Evolutionary conservation across 1,140 invertebrate genomes (phyloP), one percentile per base, ranked within the genome.

Genomic region (Alviniconcha marisindica): DNA sequence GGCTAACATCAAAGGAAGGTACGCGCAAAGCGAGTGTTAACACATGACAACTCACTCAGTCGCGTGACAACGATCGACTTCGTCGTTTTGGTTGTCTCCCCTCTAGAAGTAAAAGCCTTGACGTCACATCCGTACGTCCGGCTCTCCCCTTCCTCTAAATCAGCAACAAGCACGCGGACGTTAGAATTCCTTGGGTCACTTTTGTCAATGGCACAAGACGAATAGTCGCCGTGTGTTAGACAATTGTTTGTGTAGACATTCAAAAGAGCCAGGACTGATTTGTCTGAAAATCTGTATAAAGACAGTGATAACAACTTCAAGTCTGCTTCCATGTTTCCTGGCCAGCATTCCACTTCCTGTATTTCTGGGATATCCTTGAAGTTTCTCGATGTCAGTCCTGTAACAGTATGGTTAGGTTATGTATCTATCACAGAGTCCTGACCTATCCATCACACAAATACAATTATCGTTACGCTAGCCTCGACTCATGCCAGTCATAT

Each of bases 121-220:
- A 60, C 77, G 51, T 56, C 56, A 60, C 78, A 80, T 31, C 78
- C 78, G 78, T 66, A 80, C n/a, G 56, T 80, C 40, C 60, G 33
- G 7, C 1, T 28, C 60, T 80, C 78, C 10, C 78, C 78, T 69
- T 80, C 78, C 38, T 69, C 56, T 60, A 80, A 15, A 40, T 80
- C 78, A 10, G 54, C 36, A n/a, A 80, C 78, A 15, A 80, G 78
- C 7, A 80, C 38, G 15, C 78, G 78, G 15, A 80, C 56, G 1
- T 21, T 66, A 4, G 78, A 80, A 14, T 36, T 7, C 36, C 78
- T 21, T 21, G 56, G 15, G 28, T 66, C 38, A 1, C 21, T 24
- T 10, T 33, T 15, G 38, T 80, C 56, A 36, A 80, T 80, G 21
- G 0, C 18, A 60, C 78, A 80, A 18, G 78, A 80, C 3, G 78